These are phyloP conservation scores for Anthonomus grandis DNA, from an alignment of 1,140 invertebrate genomes.

Conservation along the genomic window DNA sequence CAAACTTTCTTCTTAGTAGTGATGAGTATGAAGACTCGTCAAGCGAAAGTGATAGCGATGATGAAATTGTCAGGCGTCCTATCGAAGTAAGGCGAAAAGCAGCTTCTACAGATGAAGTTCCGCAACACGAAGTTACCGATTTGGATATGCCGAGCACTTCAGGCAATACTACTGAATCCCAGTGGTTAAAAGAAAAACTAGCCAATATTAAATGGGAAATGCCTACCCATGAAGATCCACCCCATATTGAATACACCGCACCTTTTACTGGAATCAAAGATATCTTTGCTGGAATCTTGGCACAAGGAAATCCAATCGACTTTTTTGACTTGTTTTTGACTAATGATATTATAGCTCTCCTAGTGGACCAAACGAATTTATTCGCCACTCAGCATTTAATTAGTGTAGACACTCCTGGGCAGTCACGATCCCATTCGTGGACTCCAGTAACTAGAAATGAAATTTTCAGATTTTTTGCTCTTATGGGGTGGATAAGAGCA, in stretches of 20 bases:
- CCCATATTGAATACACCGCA: no score
- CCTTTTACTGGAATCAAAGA: no score
- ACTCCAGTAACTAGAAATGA: constrained; percentile 6
- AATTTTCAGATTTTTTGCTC: no score
- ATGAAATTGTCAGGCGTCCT: not conserved
- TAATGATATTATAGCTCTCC: no score
- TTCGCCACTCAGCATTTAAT: not conserved
- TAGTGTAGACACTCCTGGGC: not conserved
- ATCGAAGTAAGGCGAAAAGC: not conserved
- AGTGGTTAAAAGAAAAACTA: not conserved
- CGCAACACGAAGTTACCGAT: not conserved
- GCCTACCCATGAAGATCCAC: no score
- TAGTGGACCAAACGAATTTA: no score
- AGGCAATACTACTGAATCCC: not conserved
- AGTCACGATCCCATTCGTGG: constrained; percentile 8
- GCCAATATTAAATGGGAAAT: constrained; percentile 1
- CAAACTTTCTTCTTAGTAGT: no score
- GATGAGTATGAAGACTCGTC: no score
- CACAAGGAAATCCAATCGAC: no score
- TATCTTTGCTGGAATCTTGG: no score
- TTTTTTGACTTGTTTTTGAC: no score
- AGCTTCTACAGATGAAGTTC: not conserved
- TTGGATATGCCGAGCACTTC: not conserved
- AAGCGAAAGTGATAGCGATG: not conserved
- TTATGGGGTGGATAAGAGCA: no score